Base-by-base conservation (phyloP, 37 sponge, comb jelly and placozoan species). In the Cladorhizidae sp. region DNA sequence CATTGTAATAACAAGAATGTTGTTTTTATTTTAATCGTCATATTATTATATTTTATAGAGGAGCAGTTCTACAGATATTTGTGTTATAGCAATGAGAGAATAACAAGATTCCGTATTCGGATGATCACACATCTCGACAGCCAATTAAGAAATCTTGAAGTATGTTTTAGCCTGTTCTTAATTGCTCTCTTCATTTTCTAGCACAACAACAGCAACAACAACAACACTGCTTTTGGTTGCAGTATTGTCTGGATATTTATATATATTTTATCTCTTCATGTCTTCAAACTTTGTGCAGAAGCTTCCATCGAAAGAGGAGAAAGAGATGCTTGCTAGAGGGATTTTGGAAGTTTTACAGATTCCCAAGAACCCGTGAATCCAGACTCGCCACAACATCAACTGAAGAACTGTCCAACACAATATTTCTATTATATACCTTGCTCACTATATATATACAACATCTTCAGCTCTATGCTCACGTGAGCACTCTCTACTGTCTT, bases 21-120 rank as follows among this genome's bases (percentile, higher is more conserved):
- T n/a, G n/a, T n/a, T n/a, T n/a, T n/a, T n/a, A n/a, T n/a, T n/a
- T n/a, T n/a, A n/a, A n/a, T n/a, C n/a, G n/a, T n/a, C n/a, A n/a
- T n/a, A n/a, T n/a, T n/a, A 9, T 7, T 41, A 15, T 67, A 39
- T 57, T 28, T 38, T 70, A 3, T 67, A 89, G 91, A 91, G 73
- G 91, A 91, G 65, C 77, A 77, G 64, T 91, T 91, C 67, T 79
- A 81, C 70, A 83, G 82, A 21, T 91, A 54, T 51, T 50, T 91
- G 18, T 75, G 76, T 7, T 58, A 56, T 1, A 85, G 70, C 79
- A 91, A 91, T 54, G 86, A 91, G 67, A 57, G 78, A 57, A 75
- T 91, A 40, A 76, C 86, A 25, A 72, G 35, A 56, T 49, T 73
- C 67, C 70, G 73, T 38, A 56, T 57, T 11, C 57, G 39, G 40